Percentiles rank a stretch among this genome's conserved stretches.
Conservation (phyloP, 1,140 invertebrate genomes). For the Stegodyphus mimosarum region DNA sequence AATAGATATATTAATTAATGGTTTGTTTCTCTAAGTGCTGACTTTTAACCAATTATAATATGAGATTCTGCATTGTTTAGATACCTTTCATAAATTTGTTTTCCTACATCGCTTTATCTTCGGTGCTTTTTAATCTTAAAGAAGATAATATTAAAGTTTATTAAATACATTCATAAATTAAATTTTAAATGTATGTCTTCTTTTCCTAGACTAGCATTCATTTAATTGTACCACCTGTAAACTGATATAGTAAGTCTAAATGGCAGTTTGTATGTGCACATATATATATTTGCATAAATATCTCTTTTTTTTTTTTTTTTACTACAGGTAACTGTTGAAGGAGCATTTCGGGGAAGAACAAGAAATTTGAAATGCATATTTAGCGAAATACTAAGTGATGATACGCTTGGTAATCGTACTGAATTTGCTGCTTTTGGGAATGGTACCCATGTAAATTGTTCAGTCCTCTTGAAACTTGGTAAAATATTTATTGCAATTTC, state of each 20-base stretch:
- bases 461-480: constrained; percentile 33
- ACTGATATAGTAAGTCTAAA: too few relatives aligned
- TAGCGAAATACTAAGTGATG: background rate
- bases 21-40: too few relatives aligned
- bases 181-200: background rate
- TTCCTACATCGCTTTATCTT: too few relatives aligned
- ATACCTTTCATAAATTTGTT: too few relatives aligned
- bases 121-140: too few relatives aligned
- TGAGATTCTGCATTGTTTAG: too few relatives aligned
- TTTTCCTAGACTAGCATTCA: background rate
- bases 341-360: constrained; percentile 39
- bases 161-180: too few relatives aligned
- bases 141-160: too few relatives aligned
- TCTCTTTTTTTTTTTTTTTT: constrained; percentile 9
- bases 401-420: background rate
- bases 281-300: too few relatives aligned
- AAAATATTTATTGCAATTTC: background rate
- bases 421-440: constrained; percentile 30
- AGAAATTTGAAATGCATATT: constrained; percentile 48
- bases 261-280: too few relatives aligned
- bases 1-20: too few relatives aligned
- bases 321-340: constrained; percentile 19
- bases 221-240: background rate
- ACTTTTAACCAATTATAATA: too few relatives aligned
- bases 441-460: constrained; percentile 19